These are phyloP conservation scores for Julus scandinavius DNA, from an alignment of 2,888 invertebrate genomes.

Conservation along the genomic window DNA sequence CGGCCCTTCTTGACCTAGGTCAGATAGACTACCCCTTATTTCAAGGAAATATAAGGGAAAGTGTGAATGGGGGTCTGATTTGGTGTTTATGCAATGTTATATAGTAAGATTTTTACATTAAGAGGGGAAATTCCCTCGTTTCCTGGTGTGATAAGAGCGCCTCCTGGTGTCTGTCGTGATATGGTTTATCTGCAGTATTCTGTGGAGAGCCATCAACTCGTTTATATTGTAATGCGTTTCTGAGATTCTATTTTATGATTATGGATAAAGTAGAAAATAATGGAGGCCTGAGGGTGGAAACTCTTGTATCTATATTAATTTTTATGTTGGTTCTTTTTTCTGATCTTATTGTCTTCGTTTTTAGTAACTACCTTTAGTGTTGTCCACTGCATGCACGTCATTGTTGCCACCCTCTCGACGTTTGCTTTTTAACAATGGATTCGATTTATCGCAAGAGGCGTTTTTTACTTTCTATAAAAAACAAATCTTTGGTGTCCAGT, in stretches of 20 bases:
- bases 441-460: background rate
- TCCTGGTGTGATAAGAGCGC: constrained; percentile 35
- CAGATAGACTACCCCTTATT: background rate
- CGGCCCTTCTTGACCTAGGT: constrained; percentile 10
- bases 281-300: background rate
- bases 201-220: background rate
- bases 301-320: background rate
- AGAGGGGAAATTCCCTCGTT: background rate
- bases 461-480: background rate
- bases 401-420: background rate
- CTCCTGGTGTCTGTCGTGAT: background rate
- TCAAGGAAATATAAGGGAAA: background rate
- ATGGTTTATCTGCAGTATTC: background rate
- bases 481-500: background rate
- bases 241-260: background rate
- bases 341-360: background rate
- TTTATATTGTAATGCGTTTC: background rate
- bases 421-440: background rate
- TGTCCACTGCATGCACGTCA: background rate
- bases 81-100: background rate
- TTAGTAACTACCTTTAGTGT: background rate
- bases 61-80: background rate
- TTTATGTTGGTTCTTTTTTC: background rate
- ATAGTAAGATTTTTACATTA: background rate
- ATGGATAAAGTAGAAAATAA: background rate